phyloP scores from a whole-genome alignment of 2,113 vertebrate genomes.

The Parus major region DNA sequence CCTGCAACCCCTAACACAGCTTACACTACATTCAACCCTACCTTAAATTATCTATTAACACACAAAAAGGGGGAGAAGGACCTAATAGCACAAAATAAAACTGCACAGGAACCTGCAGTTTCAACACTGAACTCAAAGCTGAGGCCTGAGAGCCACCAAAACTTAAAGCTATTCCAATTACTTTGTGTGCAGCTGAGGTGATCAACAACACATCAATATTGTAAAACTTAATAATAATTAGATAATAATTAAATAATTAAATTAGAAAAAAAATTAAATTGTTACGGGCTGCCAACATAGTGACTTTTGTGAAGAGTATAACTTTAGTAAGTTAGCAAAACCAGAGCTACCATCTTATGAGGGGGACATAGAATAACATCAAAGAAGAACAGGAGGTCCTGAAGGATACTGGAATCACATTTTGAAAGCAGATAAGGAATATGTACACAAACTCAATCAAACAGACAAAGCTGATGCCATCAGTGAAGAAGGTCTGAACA shows the following conservation, averaged over 20 bases:
- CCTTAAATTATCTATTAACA: background rate
- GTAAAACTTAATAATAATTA: too few relatives aligned
- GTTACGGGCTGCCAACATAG: background rate
- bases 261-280: background rate
- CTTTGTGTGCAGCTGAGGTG: background rate
- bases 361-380: background rate
- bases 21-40: background rate
- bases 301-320: background rate
- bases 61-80: background rate
- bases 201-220: background rate
- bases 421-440: background rate
- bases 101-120: background rate
- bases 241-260: too few relatives aligned
- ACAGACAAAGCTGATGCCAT: background rate
- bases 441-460: accelerated
- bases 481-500: background rate
- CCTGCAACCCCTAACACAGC: background rate
- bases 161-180: background rate
- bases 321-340: background rate
- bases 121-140: background rate
- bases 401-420: background rate
- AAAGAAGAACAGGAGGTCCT: background rate
- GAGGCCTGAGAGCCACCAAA: background rate
- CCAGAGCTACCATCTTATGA: background rate
- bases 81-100: background rate